Base-by-base conservation (phyloP, 2,113 vertebrate genomes). In the Procavia capensis region DNA sequence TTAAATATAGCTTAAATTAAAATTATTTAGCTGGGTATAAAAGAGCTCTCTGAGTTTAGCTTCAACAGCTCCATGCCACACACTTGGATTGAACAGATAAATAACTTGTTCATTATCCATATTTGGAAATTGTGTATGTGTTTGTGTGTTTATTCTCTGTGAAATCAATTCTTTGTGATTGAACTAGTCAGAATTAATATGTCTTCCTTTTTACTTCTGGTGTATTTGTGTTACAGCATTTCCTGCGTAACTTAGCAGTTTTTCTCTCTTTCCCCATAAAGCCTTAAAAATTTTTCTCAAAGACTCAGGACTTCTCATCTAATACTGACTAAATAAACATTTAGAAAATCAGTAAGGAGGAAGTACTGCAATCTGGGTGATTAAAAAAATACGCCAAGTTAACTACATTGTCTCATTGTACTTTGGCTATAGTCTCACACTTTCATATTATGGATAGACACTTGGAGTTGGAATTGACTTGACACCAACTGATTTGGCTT, bases 141-240 rank as follows among this genome's bases (percentile, higher is more conserved):
- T 9, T 0, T 31, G 5, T 54, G 6, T 79, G 13, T 54, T 7
- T 87, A 17, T 74, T 50, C 4, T 80, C 6, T 75, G 5, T 24
- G 31, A 88, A 79, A 91, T 79, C 57, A 78, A 68, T 78, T 94
- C 13, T 50, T 93, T 93, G 47, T 78, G 10, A 87, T 78, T 86
- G 29, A 79, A 57, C 22, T 54, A 83, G 8, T 81, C 34, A 91
- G 34, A 94, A 85, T 66, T 93, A 59, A 57, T 47, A 74, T 68
- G 78, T 79, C n/a, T 86, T 74, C 9, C 72, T 45, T 29, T 82
- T 84, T 50, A 47, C 13, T 78, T 63, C 20, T 72, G 36, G 34
- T 75, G 87, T 61, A 74, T 45, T 84, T 17, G 5, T 66, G 41
- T 57, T 66, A 70, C 16, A 83, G 17, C 9, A n/a, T 57, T 85